Percentiles rank a stretch among this genome's conserved stretches.
Evolutionary conservation across 64 coral and sea anemone genomes (phyloP).

Genomic region (Dendronephthya gigantea): DNA sequence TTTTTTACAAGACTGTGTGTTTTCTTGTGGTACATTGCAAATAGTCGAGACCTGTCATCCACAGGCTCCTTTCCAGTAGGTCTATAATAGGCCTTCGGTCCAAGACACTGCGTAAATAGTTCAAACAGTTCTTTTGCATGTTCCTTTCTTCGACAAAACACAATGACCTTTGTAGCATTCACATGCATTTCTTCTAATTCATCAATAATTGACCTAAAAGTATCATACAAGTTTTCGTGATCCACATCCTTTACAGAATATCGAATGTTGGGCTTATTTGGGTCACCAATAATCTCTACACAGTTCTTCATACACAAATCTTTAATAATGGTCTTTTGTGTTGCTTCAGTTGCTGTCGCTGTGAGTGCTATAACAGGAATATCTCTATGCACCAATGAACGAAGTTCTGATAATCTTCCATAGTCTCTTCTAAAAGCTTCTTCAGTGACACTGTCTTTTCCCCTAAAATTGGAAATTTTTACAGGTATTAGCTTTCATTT

Average conservation of each 20-base stretch:
- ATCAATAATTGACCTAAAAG: background rate
- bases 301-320: background rate
- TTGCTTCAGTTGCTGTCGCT: background rate
- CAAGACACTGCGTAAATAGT: too few species aligned
- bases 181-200: background rate
- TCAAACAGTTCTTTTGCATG: too few species aligned
- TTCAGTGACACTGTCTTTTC: background rate
- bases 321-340: background rate
- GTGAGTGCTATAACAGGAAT: background rate
- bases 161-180: background rate
- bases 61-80: too few species aligned
- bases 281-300: background rate
- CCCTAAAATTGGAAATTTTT: too few species aligned
- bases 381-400: background rate
- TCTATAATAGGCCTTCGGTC: too few species aligned
- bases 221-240: background rate
- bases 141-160: too few species aligned
- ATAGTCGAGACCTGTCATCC: too few species aligned
- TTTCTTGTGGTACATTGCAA: too few species aligned
- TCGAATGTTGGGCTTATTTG: background rate
- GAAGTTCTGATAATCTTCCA: background rate
- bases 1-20: background rate
- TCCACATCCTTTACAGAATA: background rate
- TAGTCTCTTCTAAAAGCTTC: constrained; percentile 4
- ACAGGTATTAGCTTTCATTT: too few species aligned